These are phyloP conservation scores for Arctocebus calabarensis DNA, from an alignment of 2,797 vertebrate genomes.

Conservation along the genomic window DNA sequence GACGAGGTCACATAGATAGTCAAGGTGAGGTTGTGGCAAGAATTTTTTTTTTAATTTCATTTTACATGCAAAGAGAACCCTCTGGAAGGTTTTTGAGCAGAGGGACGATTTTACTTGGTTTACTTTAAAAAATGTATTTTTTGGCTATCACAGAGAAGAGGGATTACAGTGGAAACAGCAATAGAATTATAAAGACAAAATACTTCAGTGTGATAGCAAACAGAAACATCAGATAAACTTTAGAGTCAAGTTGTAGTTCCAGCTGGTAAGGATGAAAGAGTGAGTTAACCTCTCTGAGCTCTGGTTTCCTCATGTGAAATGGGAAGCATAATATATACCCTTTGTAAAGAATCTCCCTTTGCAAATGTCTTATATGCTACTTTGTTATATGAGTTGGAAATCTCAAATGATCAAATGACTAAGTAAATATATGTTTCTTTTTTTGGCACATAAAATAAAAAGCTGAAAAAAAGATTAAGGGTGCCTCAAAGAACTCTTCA, in stretches of 20 bases:
- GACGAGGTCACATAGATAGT: neutral
- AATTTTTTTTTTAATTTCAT: neutral
- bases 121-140: conserved; percentile 20
- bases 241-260: neutral
- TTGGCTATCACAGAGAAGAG: neutral
- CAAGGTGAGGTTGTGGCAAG: neutral
- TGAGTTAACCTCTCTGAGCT: conserved; percentile 39
- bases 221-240: neutral
- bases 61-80: neutral
- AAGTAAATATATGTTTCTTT: neutral
- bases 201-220: neutral
- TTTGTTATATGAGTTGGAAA: neutral
- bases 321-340: neutral
- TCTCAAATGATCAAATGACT: conserved; percentile 49
- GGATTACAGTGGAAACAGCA: neutral
- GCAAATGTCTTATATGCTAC: neutral
- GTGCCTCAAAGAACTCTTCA: neutral
- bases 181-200: conserved; percentile 25
- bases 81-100: neutral
- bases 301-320: neutral
- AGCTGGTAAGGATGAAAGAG: neutral
- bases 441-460: conserved; percentile 18
- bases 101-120: neutral
- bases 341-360: neutral
- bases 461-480: conserved; percentile 36